Base-by-base conservation (phyloP, 2,888 invertebrate species). In the Elegia similella region DNA sequence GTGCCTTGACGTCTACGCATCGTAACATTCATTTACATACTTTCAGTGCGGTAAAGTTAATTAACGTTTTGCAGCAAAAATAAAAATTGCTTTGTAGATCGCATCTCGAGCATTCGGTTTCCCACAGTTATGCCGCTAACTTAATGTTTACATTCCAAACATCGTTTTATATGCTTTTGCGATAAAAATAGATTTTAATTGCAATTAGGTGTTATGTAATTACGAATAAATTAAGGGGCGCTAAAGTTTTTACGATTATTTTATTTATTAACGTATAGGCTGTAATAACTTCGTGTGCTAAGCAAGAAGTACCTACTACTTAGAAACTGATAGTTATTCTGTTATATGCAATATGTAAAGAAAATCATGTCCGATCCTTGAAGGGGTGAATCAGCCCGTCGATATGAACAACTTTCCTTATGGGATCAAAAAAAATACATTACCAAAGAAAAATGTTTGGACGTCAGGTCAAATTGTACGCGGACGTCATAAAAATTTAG, bases 11-110 rank as follows among this genome's bases (percentile, higher is more conserved):
- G 72, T 71, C 72, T 67, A 71, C 74, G 69, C 74, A 74, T 77
- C 71, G 70, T 69, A 68, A 72, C 71, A 68, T 73, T 69, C 65
- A 76, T 78, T 76, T 77, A 78, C 75, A 76, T 77, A 72, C 70
- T 76, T 82, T 78, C 76, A 80, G 73, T 69, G 65, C 61, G 61
- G 59, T 62, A 64, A 69, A 64, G 62, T 71, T 66, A 68, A 75
- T 73, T 71, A 70, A 69, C 70, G 74, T 76, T 78, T 77, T 68
- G 70, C 73, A 65, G 65, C 69, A 70, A 62, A 69, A 70, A 73
- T 59, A 62, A 63, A 66, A 70, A 74, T 66, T 64, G 67, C 65
- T 64, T 66, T 64, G 58, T 70, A 66, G 60, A 62, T 58, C 56
- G 56, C 34, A 61, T 58, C 57, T 62, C 62, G 56, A 56, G 54